phyloP scores from a whole-genome alignment of 2,797 vertebrate genomes.

The Valencia hispanica region DNA sequence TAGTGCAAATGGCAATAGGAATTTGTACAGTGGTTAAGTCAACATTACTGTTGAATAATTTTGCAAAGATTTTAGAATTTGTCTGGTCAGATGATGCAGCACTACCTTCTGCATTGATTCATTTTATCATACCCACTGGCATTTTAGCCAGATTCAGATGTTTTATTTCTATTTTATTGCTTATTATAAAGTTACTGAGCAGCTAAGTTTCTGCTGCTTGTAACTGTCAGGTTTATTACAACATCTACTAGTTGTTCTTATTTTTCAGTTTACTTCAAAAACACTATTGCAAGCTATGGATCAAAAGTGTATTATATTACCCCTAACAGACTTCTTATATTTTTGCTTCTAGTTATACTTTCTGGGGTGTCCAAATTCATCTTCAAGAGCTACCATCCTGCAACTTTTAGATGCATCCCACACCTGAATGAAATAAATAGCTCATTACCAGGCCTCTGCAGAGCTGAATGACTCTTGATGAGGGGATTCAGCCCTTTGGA shows the following conservation, averaged over 20 bases:
- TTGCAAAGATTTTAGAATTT: neutral
- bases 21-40: neutral
- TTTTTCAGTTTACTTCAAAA: neutral
- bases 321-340: neutral
- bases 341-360: too few species aligned
- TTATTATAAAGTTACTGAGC: neutral
- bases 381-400: too few species aligned
- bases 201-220: neutral
- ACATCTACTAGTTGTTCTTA: neutral
- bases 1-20: neutral
- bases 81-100: neutral
- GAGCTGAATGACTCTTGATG: too few species aligned
- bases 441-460: too few species aligned
- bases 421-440: too few species aligned
- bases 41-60: neutral
- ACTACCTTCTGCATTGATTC: neutral
- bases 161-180: neutral
- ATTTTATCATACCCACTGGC: neutral
- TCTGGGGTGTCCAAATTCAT: too few species aligned
- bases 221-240: neutral
- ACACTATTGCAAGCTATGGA: neutral
- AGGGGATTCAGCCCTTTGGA: too few species aligned
- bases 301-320: too few species aligned
- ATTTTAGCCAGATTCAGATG: neutral
- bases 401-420: too few species aligned